Conservation (phyloP, 2,888 invertebrate genomes). For the Dusona sp. region DNA sequence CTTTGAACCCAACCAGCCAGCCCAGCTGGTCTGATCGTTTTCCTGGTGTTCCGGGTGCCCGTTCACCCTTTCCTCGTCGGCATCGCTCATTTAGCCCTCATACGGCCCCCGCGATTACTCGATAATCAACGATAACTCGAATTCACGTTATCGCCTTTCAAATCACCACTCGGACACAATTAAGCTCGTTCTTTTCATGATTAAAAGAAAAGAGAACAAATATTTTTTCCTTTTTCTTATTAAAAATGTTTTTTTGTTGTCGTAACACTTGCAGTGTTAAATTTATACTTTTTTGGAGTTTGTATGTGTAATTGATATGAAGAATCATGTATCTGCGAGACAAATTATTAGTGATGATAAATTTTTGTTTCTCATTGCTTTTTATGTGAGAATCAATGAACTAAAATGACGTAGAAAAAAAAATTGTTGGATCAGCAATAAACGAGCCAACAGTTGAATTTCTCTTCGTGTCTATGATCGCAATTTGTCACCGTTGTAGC, state of each 20-base stretch:
- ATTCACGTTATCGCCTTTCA: constrained; percentile 1
- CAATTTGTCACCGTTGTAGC: constrained; percentile 3
- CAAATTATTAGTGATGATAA: not conserved
- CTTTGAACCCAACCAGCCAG: constrained; percentile 66
- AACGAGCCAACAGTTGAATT: not conserved
- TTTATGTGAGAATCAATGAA: not conserved
- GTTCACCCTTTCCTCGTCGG: constrained; percentile 79
- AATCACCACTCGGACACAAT: not conserved
- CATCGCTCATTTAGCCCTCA: constrained; percentile 83
- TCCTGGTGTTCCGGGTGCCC: constrained; percentile 78
- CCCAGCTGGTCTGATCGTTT: constrained; percentile 66
- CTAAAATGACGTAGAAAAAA: not conserved
- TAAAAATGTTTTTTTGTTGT: constrained; percentile 22
- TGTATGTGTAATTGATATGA: constrained; percentile 12
- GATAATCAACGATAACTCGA: constrained; percentile 26
- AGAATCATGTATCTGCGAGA: constrained; percentile 31
- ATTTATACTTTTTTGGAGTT: constrained; percentile 38
- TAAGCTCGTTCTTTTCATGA: constrained; percentile 3
- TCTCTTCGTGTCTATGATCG: not conserved
- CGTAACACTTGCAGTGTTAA: constrained; percentile 6
- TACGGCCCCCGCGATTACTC: constrained; percentile 59
- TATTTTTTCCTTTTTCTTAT: not conserved
- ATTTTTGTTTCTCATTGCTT: not conserved
- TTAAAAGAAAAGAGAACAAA: not conserved
- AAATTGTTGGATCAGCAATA: not conserved